phyloP scores from a whole-genome alignment of 2,797 vertebrate species.

The Sphenodon punctatus region DNA sequence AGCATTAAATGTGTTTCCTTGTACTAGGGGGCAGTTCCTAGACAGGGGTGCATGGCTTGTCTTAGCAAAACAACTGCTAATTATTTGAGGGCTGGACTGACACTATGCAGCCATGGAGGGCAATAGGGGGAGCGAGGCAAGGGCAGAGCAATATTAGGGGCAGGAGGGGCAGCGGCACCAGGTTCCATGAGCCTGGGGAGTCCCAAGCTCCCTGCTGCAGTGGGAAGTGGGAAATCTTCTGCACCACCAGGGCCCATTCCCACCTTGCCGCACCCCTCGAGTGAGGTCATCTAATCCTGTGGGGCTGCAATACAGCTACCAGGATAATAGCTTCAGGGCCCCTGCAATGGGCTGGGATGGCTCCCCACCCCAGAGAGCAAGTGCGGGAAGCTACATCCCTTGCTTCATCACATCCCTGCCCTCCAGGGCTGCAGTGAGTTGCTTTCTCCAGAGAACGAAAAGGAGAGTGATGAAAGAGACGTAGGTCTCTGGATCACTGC shows the following conservation, averaged over 20 bases:
- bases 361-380: too few relatives aligned
- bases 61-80: background rate
- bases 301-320: background rate
- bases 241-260: too few relatives aligned
- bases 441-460: background rate
- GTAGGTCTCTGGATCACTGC: constrained; percentile 4
- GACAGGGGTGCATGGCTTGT: background rate
- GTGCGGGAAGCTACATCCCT: too few relatives aligned
- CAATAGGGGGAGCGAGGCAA: background rate
- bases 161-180: too few relatives aligned
- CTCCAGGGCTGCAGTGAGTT: background rate
- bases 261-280: too few relatives aligned
- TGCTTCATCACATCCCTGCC: too few relatives aligned
- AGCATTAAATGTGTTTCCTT: constrained; percentile 6
- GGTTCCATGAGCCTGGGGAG: too few relatives aligned
- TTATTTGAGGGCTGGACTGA: background rate
- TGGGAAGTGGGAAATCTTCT: too few relatives aligned
- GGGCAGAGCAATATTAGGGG: too few relatives aligned
- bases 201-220: too few relatives aligned
- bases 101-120: constrained; percentile 5
- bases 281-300: too few relatives aligned
- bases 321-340: constrained; percentile 33
- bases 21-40: constrained; percentile 34
- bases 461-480: constrained; percentile 16
- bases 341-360: background rate